phyloP scores from a whole-genome alignment of 2,888 invertebrate genomes.

The Colletes collaris region DNA sequence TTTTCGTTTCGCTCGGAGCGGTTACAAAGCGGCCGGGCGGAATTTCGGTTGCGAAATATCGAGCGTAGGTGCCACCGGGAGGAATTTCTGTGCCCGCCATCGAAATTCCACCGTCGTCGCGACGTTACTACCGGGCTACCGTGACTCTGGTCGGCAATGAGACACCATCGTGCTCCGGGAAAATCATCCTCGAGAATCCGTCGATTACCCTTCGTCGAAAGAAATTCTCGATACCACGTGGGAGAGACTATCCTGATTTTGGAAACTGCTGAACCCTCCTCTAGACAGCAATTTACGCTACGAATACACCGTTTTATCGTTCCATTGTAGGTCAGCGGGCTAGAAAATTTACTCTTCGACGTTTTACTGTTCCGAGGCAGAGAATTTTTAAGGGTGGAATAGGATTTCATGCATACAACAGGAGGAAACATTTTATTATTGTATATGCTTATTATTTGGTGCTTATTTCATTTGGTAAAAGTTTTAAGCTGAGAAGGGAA shows the following conservation, averaged over 20 bases:
- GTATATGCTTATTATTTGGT: no score
- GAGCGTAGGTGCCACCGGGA: conserved; percentile 20
- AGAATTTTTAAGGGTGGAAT: no score
- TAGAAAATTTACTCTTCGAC: no score
- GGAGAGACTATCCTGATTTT: conserved; percentile 3
- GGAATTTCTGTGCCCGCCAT: background rate
- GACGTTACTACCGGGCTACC: background rate
- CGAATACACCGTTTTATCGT: no score
- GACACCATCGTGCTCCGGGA: background rate
- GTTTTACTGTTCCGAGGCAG: no score
- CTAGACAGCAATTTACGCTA: no score
- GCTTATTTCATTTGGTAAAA: no score
- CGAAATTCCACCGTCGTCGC: conserved; percentile 22
- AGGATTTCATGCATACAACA: no score
- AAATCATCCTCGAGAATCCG: background rate
- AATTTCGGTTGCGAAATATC: conserved; percentile 57
- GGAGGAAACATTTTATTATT: no score
- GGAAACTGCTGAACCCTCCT: background rate
- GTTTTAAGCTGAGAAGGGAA: no score
- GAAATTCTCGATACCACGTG: background rate
- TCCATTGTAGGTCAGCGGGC: no score
- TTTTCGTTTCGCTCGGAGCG: conserved; percentile 76
- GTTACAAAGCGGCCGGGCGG: conserved; percentile 38
- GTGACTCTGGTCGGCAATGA: conserved; percentile 21
- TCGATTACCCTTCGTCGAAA: background rate